A percentile compares a stretch with the other conserved stretches of the same genome.
phyloP scores from a whole-genome alignment of 2,797 vertebrate genomes.

The Anguilla pacifica region DNA sequence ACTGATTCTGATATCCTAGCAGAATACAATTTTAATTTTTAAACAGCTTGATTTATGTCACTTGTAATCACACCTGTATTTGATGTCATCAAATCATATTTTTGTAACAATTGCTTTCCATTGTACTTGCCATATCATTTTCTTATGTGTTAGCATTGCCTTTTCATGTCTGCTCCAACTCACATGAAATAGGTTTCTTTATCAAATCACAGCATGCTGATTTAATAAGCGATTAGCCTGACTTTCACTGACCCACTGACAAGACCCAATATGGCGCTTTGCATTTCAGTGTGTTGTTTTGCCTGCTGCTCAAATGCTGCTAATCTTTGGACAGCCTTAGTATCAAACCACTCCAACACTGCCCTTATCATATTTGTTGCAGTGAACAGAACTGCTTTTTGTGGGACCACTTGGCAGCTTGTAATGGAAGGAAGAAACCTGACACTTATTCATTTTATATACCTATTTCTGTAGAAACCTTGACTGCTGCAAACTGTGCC shows the following conservation, averaged over 20 bases:
- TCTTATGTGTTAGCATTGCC: background rate
- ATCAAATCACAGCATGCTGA: background rate
- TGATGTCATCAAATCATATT: background rate
- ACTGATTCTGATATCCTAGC: background rate
- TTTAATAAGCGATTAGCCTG: conserved; percentile 5
- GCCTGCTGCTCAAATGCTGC: background rate
- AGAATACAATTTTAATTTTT: background rate
- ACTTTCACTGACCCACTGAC: background rate
- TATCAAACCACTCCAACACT: background rate
- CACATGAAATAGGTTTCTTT: background rate
- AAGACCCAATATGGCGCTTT: background rate
- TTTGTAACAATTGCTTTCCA: background rate
- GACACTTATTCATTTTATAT: background rate
- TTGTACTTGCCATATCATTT: background rate
- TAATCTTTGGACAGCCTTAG: background rate
- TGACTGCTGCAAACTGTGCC: background rate
- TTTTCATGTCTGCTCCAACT: background rate
- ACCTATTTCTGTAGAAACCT: background rate
- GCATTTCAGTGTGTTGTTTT: background rate
- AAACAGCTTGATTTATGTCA: background rate
- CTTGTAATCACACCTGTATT: background rate
- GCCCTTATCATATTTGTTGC: background rate
- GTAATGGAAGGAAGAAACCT: background rate
- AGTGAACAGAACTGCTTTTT: background rate
- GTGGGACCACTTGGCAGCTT: background rate